Base-by-base conservation (phyloP, 2,113 vertebrate genomes). In the Beaufortia kweichowensis region DNA sequence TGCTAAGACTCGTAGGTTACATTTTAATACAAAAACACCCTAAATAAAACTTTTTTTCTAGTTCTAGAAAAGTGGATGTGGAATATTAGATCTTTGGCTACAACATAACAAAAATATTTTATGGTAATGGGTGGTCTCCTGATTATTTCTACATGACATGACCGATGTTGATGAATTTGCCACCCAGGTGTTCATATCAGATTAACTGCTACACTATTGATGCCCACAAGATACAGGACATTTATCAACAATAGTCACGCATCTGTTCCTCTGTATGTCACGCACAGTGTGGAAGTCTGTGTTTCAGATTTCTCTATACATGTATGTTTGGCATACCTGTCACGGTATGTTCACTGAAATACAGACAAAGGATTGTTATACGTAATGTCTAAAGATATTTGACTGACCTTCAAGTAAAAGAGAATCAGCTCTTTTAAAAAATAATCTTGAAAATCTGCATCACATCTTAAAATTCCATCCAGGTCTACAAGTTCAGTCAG, bases 171-270 rank as follows among this genome's bases (percentile, higher is more conserved):
- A 8, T 77, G 26, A 21, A 53, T 15, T 23, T 66, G 65, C 75
- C 83, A 80, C 80, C 75, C 78, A 82, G 65, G 46, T 53, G n/a
- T 68, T 68, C 17, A 46, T 84, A 79, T 82, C 68, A 60, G 74
- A 77, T 77, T 11, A 68, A 48, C 74, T 41, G 65, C 63, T 55
- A 73, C 46, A 35, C 28, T 41, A 11, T 23, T 67, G 63, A 68
- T 46, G 23, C 46, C 65, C 66, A 59, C n/a, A 80, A 75, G 60
- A 64, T 60, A 60, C 17, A 78, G 39, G 29, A 57, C 35, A 33
- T 35, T 76, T 82, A 72, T 76, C 59, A 43, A 26, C 56, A 23
- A 35, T n/a, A 33, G 80, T 80, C 83, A 84, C 39, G 76, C 78
- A 82, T 50, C 80, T 80, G 80, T 65, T 75, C 11, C 55, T 70